Evolutionary conservation across 1,140 invertebrate genomes (phyloP).

Genomic region (Wiebesia pumilae): DNA sequence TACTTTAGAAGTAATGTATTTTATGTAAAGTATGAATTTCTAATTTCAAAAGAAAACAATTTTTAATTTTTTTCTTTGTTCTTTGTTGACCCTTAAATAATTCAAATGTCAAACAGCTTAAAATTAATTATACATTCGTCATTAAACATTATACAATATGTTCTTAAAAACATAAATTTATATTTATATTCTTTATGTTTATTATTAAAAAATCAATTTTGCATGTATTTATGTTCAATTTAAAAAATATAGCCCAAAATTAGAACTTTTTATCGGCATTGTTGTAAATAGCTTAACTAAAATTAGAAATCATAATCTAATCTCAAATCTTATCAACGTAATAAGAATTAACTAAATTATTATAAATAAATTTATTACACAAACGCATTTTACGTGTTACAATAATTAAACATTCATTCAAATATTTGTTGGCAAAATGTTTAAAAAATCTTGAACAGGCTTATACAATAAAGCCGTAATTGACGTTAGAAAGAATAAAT

Average conservation of each 20-base stretch:
- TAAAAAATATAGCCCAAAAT: too few relatives aligned
- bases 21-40: too few relatives aligned
- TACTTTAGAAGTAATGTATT: too few relatives aligned
- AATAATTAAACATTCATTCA: background rate
- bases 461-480: background rate
- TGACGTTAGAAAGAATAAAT: background rate
- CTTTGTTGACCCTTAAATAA: background rate
- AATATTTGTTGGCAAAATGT: background rate
- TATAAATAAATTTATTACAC: too few relatives aligned
- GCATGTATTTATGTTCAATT: too few relatives aligned
- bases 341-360: background rate
- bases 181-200: background rate
- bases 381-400: too few relatives aligned
- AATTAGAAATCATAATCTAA: background rate
- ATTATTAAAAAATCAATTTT: background rate
- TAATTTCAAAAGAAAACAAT: too few relatives aligned
- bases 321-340: background rate
- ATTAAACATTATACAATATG: constrained; percentile 4
- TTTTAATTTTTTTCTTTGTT: too few relatives aligned
- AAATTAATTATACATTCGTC: constrained; percentile 3
- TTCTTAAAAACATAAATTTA: constrained; percentile 35
- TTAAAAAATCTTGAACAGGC: background rate
- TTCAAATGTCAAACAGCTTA: constrained; percentile 17
- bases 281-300: background rate
- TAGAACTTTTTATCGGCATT: too few relatives aligned